A percentile compares a stretch with the other conserved stretches of the same genome.
phyloP scores from a whole-genome alignment of 2,113 vertebrate species.

The Riparia riparia region DNA sequence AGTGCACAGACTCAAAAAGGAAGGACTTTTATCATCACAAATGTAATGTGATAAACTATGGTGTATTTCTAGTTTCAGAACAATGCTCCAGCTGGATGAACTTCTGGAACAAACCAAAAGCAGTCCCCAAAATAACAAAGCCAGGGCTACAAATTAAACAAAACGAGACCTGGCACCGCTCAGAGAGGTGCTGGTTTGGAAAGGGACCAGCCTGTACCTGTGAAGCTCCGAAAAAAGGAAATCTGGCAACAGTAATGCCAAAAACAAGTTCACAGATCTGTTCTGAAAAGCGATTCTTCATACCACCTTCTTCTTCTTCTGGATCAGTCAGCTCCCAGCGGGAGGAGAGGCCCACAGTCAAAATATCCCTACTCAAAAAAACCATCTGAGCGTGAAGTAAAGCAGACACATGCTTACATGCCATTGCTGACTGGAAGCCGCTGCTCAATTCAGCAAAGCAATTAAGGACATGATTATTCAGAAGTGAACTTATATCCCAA shows the following conservation, averaged over 20 bases:
- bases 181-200: not conserved
- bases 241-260: not conserved
- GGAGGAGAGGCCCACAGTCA: not conserved
- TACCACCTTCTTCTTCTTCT: not conserved
- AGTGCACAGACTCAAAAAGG: not conserved
- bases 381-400: not conserved
- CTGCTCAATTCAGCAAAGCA: not conserved
- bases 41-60: not conserved
- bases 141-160: not conserved
- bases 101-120: not conserved
- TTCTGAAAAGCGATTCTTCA: not conserved
- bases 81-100: not conserved
- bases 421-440: conserved; percentile 1
- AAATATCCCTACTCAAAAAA: not conserved
- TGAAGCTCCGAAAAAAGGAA: not conserved
- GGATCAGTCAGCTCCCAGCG: not conserved
- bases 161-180: not conserved
- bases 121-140: not conserved
- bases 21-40: not conserved
- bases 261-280: not conserved
- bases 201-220: not conserved
- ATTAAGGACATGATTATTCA: conserved; percentile 3
- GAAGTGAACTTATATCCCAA: not conserved
- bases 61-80: not conserved
- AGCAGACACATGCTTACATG: not conserved